Base-by-base conservation (phyloP, 2,113 vertebrate species). In the Anarrhichthys ocellatus region DNA sequence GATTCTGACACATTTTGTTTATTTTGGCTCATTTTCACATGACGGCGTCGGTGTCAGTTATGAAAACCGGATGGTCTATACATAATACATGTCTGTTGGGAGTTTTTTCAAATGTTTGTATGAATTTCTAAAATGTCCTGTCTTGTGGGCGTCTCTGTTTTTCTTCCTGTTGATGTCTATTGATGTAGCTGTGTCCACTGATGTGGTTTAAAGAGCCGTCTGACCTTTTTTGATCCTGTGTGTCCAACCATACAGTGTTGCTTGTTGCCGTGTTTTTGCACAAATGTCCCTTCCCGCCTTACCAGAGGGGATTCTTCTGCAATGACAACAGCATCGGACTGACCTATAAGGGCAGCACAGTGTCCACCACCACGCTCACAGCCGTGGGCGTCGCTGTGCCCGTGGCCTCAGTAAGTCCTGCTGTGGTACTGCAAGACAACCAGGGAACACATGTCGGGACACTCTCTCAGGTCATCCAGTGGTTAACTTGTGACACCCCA, bases 401-500 rank as follows among this genome's bases (percentile, higher is more conserved):
- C 14, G 87, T 94, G 79, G 27, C 90, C 92, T 93, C 94, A 91
- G 96, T 96, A 96, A 96, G 94, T 96, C 92, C 91, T 54, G 77
- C 66, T 56, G 72, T 14, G 92, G 92, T 87, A 56, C 82, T 61
- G 87, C 87, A 66, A 61, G 87, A 89, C 38, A 59, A 76, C 52
- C 0, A 14, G 73, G 46, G 83, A 73, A 66, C 73, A 58, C 20
- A 2, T 61, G 59, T 20, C 11, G 66, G 73, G 78, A 78, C 56
- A 3, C 58, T 9, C 58, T 9, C 65, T 87, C 85, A 14, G 27
- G 88, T 76, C 84, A 76, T 56, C 62, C 78, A 50, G 1, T 9
- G 74, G 80, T 70, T 88, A 59, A 36, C 58, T 56, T 27, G 56
- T 52, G 77, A 86, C 62, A 13, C 36, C 54, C 67, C 32, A 56